Evolutionary conservation across 2,888 invertebrate genomes (phyloP), one percentile per base, ranked within the genome.

Genomic region (Ecliptopera silaceata): DNA sequence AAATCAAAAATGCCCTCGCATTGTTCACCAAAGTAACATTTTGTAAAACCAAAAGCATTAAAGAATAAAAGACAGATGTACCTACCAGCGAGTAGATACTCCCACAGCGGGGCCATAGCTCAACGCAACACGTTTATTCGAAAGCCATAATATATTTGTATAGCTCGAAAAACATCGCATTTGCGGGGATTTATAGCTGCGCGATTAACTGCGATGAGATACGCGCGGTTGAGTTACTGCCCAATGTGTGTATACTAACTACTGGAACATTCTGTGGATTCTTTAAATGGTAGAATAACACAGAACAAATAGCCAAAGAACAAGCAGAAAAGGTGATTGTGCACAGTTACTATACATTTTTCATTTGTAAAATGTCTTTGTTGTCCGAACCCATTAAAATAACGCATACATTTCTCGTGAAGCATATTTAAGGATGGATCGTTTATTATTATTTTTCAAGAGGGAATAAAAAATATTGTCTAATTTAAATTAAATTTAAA

Each of bases 201-300:
- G 71, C 75, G 80, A 84, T 84, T 82, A 78, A 80, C 80, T 72
- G 69, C 79, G 75, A 78, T 79, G 80, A 82, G 79, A 82, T 82
- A 82, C 74, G 74, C 67, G 66, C 46, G 22, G 56, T 66, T 80
- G 82, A 82, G 75, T 80, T 82, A 81, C 69, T 65, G 69, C 61
- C 3, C 32, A 47, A 55, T 50, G 54, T 39, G 46, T 13, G 10
- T 36, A 12, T 41, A 26, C 42, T 22, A 22, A 22, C 34, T 54
- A 22, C 29, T 43, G 1, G 11, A 20, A 18, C 22, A 20, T 15
- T 29, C 17, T 41, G 41, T 49, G 42, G 22, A 26, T 8, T 26
- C 26, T 26, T 26, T 26, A 6, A 26, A 6, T 26, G 6, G 26
- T 26, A 1, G 26, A n/a, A 8, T 26, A 4, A 6, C 6, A 26